These are phyloP conservation scores for Tetraneura akinire DNA, from an alignment of 1,140 invertebrate genomes.

Conservation along the genomic window DNA sequence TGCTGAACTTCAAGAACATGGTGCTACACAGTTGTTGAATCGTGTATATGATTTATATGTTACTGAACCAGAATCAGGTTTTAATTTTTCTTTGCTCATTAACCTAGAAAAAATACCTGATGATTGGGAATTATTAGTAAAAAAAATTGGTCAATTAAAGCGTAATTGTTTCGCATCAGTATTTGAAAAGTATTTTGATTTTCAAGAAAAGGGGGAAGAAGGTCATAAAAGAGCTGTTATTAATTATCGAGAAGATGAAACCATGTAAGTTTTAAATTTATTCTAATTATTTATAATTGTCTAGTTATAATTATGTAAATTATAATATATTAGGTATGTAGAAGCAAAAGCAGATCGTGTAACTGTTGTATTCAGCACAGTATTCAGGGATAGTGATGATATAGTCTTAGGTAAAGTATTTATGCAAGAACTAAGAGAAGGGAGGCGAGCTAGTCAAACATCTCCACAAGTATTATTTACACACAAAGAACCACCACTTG, in stretches of 20 bases:
- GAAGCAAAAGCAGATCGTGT: constrained; percentile 97
- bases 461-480: constrained; percentile 90
- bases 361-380: constrained; percentile 98
- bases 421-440: constrained; percentile 98
- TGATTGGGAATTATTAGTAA: constrained; percentile 84
- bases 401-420: constrained; percentile 98
- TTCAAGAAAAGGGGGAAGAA: constrained; percentile 89
- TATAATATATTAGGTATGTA: constrained; percentile 76
- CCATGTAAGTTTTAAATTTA: constrained; percentile 74
- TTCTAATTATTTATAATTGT: not conserved
- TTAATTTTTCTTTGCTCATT: constrained; percentile 91
- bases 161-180: constrained; percentile 99
- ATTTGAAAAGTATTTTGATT: constrained; percentile 99
- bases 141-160: constrained; percentile 92
- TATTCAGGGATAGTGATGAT: constrained; percentile 98
- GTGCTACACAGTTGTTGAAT: constrained; percentile 93
- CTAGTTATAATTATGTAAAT: not conserved
- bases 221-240: constrained; percentile 94
- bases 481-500: constrained; percentile 93
- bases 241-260: constrained; percentile 98
- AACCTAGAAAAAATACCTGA: constrained; percentile 90
- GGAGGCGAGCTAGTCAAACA: constrained; percentile 92
- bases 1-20: constrained; percentile 96
- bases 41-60: constrained; percentile 85
- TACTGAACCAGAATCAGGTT: constrained; percentile 80